Evolutionary conservation across 1,140 invertebrate genomes (phyloP).

Genomic region (Drosophila serrata): DNA sequence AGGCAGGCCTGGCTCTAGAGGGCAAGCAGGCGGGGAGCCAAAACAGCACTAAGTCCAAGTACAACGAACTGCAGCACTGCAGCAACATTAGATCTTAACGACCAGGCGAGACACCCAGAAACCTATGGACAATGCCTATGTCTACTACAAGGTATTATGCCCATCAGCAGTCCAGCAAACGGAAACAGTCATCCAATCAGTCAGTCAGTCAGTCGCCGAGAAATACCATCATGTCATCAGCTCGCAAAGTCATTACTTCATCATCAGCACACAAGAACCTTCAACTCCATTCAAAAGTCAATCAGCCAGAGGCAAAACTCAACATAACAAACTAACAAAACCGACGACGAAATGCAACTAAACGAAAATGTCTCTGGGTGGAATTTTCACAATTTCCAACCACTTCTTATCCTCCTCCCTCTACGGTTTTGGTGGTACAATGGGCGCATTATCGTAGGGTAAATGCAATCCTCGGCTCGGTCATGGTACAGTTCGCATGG

Average conservation of each 20-base stretch:
- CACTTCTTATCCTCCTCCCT: neutral
- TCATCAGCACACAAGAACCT: slow-evolving; percentile 44
- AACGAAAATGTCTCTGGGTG: slow-evolving; percentile 37
- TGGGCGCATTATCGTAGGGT: slow-evolving; percentile 14
- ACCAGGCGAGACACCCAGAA: slow-evolving; percentile 64
- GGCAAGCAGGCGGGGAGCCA: slow-evolving; percentile 8
- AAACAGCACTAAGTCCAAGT: slow-evolving; percentile 49
- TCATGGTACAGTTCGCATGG: slow-evolving; percentile 12
- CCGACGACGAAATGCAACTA: slow-evolving; percentile 31
- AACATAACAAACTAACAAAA: slow-evolving; percentile 51
- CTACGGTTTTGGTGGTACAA: slow-evolving; percentile 21
- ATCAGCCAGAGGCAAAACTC: slow-evolving; percentile 46
- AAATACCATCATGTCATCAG: slow-evolving; percentile 50
- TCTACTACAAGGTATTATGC: slow-evolving; percentile 85
- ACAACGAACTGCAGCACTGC: slow-evolving; percentile 76
- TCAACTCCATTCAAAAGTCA: slow-evolving; percentile 56
- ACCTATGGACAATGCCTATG: slow-evolving; percentile 85
- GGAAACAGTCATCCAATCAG: slow-evolving; percentile 47
- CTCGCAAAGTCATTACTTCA: slow-evolving; percentile 52
- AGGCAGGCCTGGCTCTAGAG: slow-evolving; percentile 15
- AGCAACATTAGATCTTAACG: slow-evolving; percentile 66
- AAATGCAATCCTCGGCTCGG: slow-evolving; percentile 16
- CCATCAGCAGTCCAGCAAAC: slow-evolving; percentile 14
- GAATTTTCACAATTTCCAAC: neutral
- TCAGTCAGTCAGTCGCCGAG: slow-evolving; percentile 35